Base-by-base conservation (phyloP, 2,113 vertebrate genomes). In the Calidris pugnax region DNA sequence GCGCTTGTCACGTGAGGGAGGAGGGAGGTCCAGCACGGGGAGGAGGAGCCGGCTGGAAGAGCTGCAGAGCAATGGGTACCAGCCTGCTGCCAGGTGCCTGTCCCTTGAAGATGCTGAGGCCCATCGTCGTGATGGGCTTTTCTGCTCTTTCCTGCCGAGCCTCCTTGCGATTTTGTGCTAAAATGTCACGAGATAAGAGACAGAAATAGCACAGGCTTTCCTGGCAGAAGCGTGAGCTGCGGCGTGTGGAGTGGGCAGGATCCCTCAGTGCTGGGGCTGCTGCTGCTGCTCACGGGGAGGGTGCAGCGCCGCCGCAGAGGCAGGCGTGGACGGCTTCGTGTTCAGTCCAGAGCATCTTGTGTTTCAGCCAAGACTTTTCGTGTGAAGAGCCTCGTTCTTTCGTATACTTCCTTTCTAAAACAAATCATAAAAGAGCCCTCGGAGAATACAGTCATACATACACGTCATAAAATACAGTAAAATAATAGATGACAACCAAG, bases 111-210 rank as follows among this genome's bases (percentile, higher is more conserved):
- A 37, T 79, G 43, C 67, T 37, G 85, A 22, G 57, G 19, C 9
- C 2, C 18, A 1, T 67, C 1, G 1, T 67, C 2, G 0, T 63
- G 85, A 63, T 0, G 1, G 39, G 13, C 51, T 78, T 33, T 62
- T 57, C 60, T n/a, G 22, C 12, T 82, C 37, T 37, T 89, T 0
- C 0, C 50, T 75, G 53, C 53, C 0, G 3, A 90, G 45, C 30
- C 45, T 64, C 27, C 91, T 56, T 43, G 39, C 5, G 9, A 69
- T 84, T 77, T 69, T 66, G 39, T 84, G 84, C 80, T 84, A 27
- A 84, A 84, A 76, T 69, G 80, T 69, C 72, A 48, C 0, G 5
- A 84, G 72, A 80, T 64, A 75, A 82, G 79, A 68, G 59, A 48
- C 63, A 57, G 76, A 89, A 94, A 92, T 92, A 96, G 83, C 59